Conservation (phyloP, 2,113 vertebrate species). For the Malurus alboscapulatus region DNA sequence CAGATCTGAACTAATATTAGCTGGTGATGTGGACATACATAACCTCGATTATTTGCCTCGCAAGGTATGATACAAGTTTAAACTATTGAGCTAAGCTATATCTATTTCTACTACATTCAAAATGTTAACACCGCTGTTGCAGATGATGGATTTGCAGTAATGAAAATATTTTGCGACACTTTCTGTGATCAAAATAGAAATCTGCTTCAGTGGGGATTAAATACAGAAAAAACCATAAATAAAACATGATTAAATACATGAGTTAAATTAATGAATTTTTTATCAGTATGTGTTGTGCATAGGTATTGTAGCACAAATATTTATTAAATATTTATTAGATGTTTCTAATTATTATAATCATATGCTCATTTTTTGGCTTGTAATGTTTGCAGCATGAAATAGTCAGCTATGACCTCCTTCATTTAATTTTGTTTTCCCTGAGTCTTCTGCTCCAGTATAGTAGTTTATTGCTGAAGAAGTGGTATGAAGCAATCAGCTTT, state of each 20-base stretch:
- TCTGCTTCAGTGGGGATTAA: slow-evolving; percentile 25
- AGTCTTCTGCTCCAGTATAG: background rate
- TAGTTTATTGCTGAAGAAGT: background rate
- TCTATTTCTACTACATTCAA: slow-evolving; percentile 29
- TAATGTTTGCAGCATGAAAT: background rate
- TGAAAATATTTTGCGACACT: slow-evolving; percentile 41
- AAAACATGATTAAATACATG: background rate
- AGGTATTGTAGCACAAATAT: background rate
- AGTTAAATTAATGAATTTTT: background rate
- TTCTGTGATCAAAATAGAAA: slow-evolving; percentile 54
- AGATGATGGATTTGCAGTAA: slow-evolving; percentile 31
- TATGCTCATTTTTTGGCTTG: background rate
- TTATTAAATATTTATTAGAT: background rate
- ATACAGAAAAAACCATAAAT: slow-evolving; percentile 25
- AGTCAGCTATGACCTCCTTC: background rate
- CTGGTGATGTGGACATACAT: slow-evolving; percentile 21
- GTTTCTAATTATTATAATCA: background rate
- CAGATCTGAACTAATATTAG: slow-evolving; percentile 53
- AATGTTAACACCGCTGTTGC: slow-evolving; percentile 18
- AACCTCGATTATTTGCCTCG: slow-evolving; percentile 43
- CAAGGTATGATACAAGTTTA: slow-evolving; percentile 56
- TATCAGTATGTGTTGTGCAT: background rate
- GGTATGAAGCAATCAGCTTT: background rate
- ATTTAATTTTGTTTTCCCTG: background rate
- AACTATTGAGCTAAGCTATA: slow-evolving; percentile 46